These are phyloP conservation scores for Engraulis encrasicolus DNA, from an alignment of 2,113 vertebrate species.

Conservation along the genomic window DNA sequence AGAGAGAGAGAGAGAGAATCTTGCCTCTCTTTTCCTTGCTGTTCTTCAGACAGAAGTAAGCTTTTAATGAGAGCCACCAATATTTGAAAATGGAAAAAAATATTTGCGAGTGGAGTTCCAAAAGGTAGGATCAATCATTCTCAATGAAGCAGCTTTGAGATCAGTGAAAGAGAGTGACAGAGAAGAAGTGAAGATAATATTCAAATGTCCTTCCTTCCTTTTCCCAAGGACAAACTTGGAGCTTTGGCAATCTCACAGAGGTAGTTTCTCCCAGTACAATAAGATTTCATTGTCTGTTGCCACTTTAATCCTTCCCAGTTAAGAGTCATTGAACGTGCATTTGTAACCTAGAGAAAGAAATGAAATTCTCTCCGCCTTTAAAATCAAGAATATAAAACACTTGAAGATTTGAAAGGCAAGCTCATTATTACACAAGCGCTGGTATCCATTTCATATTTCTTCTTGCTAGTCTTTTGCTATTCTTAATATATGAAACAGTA, in stretches of 20 bases:
- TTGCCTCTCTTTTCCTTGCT: not conserved
- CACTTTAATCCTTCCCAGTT: conserved; percentile 11
- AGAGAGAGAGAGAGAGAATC: no score
- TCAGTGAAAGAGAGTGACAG: not conserved
- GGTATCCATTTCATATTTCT: conserved; percentile 12
- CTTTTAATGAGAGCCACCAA: conserved; percentile 60
- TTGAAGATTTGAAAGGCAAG: conserved; percentile 7
- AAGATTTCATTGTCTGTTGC: not conserved
- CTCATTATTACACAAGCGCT: not conserved
- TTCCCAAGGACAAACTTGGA: conserved; percentile 7
- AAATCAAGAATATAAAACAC: conserved; percentile 14
- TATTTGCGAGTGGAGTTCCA: conserved; percentile 10
- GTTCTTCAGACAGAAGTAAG: conserved; percentile 30
- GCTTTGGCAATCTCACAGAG: not conserved
- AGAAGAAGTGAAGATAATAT: conserved; percentile 15
- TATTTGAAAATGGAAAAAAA: conserved; percentile 4
- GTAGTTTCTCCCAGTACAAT: not conserved
- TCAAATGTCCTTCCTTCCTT: conserved; percentile 14
- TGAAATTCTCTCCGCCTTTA: not conserved
- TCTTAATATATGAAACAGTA: conserved; percentile 7
- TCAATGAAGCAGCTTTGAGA: not conserved
- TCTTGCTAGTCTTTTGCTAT: conserved; percentile 4
- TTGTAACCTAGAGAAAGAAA: conserved; percentile 6
- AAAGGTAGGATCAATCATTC: conserved; percentile 10
- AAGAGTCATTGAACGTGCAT: not conserved